Base-by-base conservation (phyloP, 2,888 invertebrate genomes). In the Pimpla rufipes region DNA sequence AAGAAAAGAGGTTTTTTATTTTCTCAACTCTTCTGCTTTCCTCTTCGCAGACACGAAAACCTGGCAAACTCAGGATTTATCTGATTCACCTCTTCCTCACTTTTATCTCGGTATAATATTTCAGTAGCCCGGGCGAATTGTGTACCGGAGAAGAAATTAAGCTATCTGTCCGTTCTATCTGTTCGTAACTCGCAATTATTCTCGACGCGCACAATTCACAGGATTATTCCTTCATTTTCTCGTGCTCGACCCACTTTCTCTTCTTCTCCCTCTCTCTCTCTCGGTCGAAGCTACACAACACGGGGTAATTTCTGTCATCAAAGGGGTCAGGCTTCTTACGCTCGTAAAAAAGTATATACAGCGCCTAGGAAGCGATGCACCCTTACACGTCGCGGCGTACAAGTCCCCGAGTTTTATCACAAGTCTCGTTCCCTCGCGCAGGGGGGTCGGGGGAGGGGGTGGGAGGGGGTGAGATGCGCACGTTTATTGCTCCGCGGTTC, bases 401-500 rank as follows among this genome's bases (percentile, higher is more conserved):
- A 47, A 71, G 50, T 40, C 62, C 40, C 21, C 67, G 7, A 47
- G 67, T 77, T 81, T 73, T 78, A 68, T 77, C 73, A 29, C 73
- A 42, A 52, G 37, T 23, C 42, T 45, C 68, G 66, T 71, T 76
- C 66, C 45, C 42, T 50, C 11, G 42, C 40, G 70, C 35, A 55
- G 47, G 10, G 23, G 37, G 16, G 3, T 3, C 40, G 21, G 1
- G 13, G 42, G 18, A 40, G 13, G 29, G 11, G 16, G 21, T 16
- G 11, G 37, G 11, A 35, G n/a, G 18, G 21, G 18, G 42, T 11
- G 66, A 55, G 71, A 71, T 21, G 23, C 70, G 68, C 68, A 77
- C 77, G 83, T 80, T 83, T 80, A 80, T 83, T 83, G 77, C 83
- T 76, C 52, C 50, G 57, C 55, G 64, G 62, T 73, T 79, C 77